Evolutionary conservation across 1,140 invertebrate species (phyloP).

Genomic region (Drosophila guanche): DNA sequence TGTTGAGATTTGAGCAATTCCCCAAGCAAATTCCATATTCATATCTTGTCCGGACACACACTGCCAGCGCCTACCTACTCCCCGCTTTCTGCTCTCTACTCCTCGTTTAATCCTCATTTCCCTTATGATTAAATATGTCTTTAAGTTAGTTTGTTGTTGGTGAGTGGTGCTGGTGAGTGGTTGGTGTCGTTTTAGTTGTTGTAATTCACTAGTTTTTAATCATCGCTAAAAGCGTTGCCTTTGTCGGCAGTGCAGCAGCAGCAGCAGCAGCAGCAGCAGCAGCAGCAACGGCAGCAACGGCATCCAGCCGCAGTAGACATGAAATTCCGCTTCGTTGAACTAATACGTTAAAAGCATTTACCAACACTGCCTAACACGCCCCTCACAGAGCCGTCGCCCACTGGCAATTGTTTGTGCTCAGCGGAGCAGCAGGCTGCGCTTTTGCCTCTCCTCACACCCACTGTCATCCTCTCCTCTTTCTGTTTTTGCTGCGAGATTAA

Average conservation of each 20-base stretch:
- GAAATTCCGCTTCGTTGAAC: slow-evolving; percentile 51
- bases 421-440: slow-evolving; percentile 36
- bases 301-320: slow-evolving; percentile 3
- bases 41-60: slow-evolving; percentile 57
- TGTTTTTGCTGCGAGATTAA: slow-evolving; percentile 54
- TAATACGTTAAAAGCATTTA: slow-evolving; percentile 64
- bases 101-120: too few species aligned
- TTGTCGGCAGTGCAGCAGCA: slow-evolving; percentile 13
- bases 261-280: slow-evolving; percentile 7
- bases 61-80: too few species aligned
- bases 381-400: slow-evolving; percentile 17
- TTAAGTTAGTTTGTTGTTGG: slow-evolving; percentile 7
- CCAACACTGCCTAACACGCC: slow-evolving; percentile 64
- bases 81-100: too few species aligned
- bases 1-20: slow-evolving; percentile 78
- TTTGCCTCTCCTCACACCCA: slow-evolving; percentile 4
- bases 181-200: slow-evolving; percentile 31
- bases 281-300: slow-evolving; percentile 1
- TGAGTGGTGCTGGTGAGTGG: slow-evolving; percentile 1
- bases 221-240: slow-evolving; percentile 59
- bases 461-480: neutral
- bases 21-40: slow-evolving; percentile 80
- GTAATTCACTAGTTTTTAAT: slow-evolving; percentile 69
- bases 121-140: neutral
- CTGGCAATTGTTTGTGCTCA: slow-evolving; percentile 61